Conservation (phyloP, 2,797 vertebrate species). For the Poeciliopsis paucimaculata region DNA sequence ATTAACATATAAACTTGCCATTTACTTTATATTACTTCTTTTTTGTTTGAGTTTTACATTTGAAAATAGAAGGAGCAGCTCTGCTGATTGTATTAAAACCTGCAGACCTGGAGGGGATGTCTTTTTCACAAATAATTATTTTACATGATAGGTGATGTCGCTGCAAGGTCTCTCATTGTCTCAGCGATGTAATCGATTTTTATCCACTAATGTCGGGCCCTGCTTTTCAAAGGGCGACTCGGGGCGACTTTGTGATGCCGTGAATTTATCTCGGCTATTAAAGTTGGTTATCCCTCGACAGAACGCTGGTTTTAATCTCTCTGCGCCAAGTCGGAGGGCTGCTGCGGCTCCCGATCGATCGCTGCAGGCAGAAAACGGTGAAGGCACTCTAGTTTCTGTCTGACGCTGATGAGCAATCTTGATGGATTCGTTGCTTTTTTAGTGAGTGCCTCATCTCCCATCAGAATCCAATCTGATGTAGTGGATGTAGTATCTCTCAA, state of each 20-base stretch:
- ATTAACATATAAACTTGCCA: background rate
- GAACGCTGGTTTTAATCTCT: conserved; percentile 33
- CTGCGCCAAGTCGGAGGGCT: conserved; percentile 9
- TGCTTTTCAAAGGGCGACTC: conserved; percentile 26
- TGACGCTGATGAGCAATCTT: conserved; percentile 25
- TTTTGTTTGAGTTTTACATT: background rate
- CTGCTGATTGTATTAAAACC: background rate
- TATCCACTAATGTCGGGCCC: background rate
- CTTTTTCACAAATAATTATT: conserved; percentile 16
- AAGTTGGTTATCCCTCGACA: conserved; percentile 21
- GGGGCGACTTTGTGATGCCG: conserved; percentile 35
- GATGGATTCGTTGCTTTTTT: conserved; percentile 15
- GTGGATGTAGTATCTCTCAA: background rate
- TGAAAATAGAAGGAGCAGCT: background rate
- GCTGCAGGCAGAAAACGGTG: conserved; percentile 24
- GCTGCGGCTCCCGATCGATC: conserved; percentile 23
- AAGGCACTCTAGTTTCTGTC: conserved; percentile 16
- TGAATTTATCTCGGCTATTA: conserved; percentile 42
- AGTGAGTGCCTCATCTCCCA: background rate
- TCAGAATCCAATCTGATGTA: background rate
- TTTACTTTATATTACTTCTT: background rate
- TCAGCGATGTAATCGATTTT: conserved; percentile 35
- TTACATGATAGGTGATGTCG: conserved; percentile 13
- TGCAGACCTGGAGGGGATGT: conserved; percentile 11
- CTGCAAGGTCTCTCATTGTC: conserved; percentile 27